Conservation (phyloP, 2,888 invertebrate genomes). For the Eupithecia tripunctaria region DNA sequence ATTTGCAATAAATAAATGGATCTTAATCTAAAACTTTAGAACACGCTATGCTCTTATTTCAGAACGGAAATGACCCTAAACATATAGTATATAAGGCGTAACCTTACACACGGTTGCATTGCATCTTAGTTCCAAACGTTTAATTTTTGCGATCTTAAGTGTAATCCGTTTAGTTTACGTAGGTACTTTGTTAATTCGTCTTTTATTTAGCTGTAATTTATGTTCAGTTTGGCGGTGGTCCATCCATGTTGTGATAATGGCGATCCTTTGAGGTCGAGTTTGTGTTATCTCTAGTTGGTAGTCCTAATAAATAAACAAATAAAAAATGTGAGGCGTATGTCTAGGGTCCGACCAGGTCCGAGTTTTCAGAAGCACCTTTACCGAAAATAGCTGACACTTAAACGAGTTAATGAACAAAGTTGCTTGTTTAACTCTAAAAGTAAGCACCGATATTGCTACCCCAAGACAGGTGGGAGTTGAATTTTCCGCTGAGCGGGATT, state of each 20-base stretch:
- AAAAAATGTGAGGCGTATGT: background rate
- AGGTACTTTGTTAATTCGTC: background rate
- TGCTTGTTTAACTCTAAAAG: constrained; percentile 6
- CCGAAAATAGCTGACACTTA: constrained; percentile 9
- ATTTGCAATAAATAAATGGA: too few species aligned
- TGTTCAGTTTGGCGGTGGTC: background rate
- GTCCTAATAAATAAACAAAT: too few species aligned
- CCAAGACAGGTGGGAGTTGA: background rate
- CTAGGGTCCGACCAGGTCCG: background rate
- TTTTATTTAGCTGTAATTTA: background rate
- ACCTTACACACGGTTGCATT: too few species aligned
- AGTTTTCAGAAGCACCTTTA: background rate
- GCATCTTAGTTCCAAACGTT: background rate
- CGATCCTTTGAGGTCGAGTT: too few species aligned
- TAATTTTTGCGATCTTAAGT: background rate
- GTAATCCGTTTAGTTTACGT: constrained; percentile 9
- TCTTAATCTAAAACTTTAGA: too few species aligned
- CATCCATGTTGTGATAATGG: too few species aligned
- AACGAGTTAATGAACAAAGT: constrained; percentile 15
- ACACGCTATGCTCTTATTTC: too few species aligned
- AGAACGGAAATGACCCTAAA: too few species aligned
- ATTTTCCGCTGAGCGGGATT: background rate
- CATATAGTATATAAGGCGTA: too few species aligned
- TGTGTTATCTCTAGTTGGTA: too few species aligned
- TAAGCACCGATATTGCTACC: background rate